Evolutionary conservation across 92 coral and sea anemone genomes (phyloP).

Genomic region (Umimayanthus kanabou): DNA sequence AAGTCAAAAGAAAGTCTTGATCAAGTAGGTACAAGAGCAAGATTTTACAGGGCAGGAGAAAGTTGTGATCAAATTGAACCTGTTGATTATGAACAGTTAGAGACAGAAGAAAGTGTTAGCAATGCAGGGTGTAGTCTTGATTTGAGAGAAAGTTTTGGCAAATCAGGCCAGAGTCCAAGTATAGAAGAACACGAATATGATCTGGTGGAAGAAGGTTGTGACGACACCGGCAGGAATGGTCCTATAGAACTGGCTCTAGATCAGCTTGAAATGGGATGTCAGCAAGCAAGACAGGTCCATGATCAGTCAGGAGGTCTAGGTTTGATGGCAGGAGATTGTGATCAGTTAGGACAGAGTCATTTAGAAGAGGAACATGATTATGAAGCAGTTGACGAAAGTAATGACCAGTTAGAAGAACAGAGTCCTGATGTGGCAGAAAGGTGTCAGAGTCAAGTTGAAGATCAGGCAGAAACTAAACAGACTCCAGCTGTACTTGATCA

Average conservation of each 20-base stretch:
- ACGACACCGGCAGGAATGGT: not conserved
- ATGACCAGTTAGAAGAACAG: not conserved
- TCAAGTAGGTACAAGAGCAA: too few relatives aligned
- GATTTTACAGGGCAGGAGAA: too few relatives aligned
- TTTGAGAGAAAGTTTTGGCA: not conserved
- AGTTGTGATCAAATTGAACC: too few relatives aligned
- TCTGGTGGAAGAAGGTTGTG: not conserved
- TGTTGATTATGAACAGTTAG: too few relatives aligned
- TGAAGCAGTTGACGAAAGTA: not conserved
- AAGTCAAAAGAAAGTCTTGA: too few relatives aligned
- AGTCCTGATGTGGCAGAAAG: too few relatives aligned
- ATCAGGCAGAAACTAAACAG: not conserved
- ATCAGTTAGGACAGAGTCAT: not conserved
- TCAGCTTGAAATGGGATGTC: too few relatives aligned
- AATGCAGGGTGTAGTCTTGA: too few relatives aligned
- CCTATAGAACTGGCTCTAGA: too few relatives aligned
- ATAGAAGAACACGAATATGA: slow-evolving; percentile 4
- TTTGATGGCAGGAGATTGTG: not conserved
- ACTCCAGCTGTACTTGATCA: not conserved
- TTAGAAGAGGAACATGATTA: too few relatives aligned
- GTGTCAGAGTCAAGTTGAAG: not conserved
- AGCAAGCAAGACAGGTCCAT: too few relatives aligned
- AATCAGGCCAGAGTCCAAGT: not conserved
- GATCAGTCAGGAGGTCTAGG: not conserved
- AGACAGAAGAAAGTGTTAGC: too few relatives aligned